Evolutionary conservation across 2,888 invertebrate genomes (phyloP), one percentile per base, ranked within the genome.

Genomic region (Melangyna quadrimaculata): DNA sequence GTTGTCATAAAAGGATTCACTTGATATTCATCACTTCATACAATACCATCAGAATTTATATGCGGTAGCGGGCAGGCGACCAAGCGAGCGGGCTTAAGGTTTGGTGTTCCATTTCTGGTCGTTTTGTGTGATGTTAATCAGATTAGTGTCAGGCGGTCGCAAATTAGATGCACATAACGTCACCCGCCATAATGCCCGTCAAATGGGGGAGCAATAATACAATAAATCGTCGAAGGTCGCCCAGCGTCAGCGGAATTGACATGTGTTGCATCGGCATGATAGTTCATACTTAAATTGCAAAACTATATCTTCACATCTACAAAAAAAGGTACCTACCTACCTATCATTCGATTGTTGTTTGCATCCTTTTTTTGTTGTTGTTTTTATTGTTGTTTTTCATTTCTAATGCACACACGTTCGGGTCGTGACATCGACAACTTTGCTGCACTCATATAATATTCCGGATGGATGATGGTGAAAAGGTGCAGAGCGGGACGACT

Each of bases 1-100:
- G 79, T 79, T 86, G 86, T 86, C 81, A 88, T 91, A 91, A 91
- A 91, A 91, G 91, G 91, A 91, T 91, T 91, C 91, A 91, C 91
- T 91, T 91, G 90, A 91, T 91, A 91, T 91, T 90, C 91, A 91
- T 91, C 91, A 91, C 65, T 63, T 63, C 17, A n/a, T n/a, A 45
- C 29, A 4, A 6, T 45, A 37, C 90, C 91, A 90, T 91, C 91
- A 91, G 89, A 80, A 81, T 69, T 72, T 35, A 12, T 35, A 12
- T 70, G 73, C 48, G 19, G 32, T n/a, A 27, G 2, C 17, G 12
- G 19, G 32, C 5, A 19, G 6, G 12, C 0, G 12, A 12, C 2
- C 14, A 3, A n/a, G n/a, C n/a, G 17, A 12, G 14, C 19, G 8
- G 32, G 32, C 72, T 86, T 79, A 72, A 1, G 72, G 69, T 80